Evolutionary conservation across 2,113 vertebrate genomes (phyloP).

Genomic region (Rana temporaria): DNA sequence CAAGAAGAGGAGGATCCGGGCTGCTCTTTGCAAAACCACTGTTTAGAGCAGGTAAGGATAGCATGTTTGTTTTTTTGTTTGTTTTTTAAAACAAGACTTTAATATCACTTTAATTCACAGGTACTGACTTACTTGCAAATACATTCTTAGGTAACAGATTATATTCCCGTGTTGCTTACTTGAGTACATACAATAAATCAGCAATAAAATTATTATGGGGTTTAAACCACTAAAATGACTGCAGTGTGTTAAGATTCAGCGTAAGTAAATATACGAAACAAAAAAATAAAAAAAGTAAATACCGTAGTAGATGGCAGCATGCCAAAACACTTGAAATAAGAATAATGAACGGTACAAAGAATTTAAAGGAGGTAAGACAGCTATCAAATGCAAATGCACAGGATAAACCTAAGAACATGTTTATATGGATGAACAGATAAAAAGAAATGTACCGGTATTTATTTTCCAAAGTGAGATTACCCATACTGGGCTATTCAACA

Average conservation of each 20-base stretch:
- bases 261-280: conserved; percentile 32
- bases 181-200: conserved; percentile 18
- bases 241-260: not conserved
- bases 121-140: conserved; percentile 1
- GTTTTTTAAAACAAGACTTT: no score
- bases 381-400: not conserved
- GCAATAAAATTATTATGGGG: conserved; percentile 4
- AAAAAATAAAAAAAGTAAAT: no score
- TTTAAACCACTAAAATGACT: not conserved
- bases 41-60: no score
- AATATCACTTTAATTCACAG: not conserved
- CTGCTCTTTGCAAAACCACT: no score
- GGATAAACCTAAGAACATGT: not conserved
- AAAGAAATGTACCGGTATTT: no score
- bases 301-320: not conserved
- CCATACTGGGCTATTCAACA: no score
- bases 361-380: not conserved
- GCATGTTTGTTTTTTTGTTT: no score
- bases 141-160: not conserved
- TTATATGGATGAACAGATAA: no score
- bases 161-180: conserved; percentile 5
- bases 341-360: not conserved
- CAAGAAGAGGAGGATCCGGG: no score
- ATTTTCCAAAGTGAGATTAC: no score
- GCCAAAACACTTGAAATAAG: conserved; percentile 2